These are phyloP conservation scores for Pangasius larnaudii DNA, from an alignment of 2,797 vertebrate genomes.

Conservation along the genomic window DNA sequence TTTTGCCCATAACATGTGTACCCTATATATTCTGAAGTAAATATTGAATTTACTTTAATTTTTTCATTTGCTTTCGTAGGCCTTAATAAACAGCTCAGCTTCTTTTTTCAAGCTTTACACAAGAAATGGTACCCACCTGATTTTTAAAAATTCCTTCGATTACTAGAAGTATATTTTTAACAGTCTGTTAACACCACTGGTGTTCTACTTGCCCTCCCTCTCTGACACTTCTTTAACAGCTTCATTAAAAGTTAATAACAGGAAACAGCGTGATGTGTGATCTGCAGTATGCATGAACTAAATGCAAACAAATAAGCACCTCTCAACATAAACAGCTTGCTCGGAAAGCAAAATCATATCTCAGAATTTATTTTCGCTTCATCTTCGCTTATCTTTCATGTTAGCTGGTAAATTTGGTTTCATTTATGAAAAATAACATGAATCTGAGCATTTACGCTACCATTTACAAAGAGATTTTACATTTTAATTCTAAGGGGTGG, in stretches of 20 bases:
- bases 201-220: neutral
- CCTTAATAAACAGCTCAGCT: neutral
- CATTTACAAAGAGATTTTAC: slow-evolving; percentile 14
- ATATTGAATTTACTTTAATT: neutral
- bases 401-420: neutral
- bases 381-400: neutral
- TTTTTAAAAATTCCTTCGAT: neutral
- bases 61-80: neutral
- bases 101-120: neutral
- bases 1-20: neutral
- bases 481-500: slow-evolving; percentile 3
- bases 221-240: neutral
- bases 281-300: neutral
- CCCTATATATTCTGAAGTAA: neutral
- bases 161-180: neutral
- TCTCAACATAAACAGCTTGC: neutral
- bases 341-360: neutral
- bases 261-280: neutral
- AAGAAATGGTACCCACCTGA: neutral
- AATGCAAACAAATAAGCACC: neutral
- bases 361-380: neutral
- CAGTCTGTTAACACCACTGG: neutral
- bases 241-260: slow-evolving; percentile 1
- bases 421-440: neutral
- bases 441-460: neutral